A percentile compares a stretch with the other conserved stretches of the same genome.
These are phyloP conservation scores for Oncorhynchus keta DNA, from an alignment of 2,113 vertebrate genomes.

Conservation along the genomic window DNA sequence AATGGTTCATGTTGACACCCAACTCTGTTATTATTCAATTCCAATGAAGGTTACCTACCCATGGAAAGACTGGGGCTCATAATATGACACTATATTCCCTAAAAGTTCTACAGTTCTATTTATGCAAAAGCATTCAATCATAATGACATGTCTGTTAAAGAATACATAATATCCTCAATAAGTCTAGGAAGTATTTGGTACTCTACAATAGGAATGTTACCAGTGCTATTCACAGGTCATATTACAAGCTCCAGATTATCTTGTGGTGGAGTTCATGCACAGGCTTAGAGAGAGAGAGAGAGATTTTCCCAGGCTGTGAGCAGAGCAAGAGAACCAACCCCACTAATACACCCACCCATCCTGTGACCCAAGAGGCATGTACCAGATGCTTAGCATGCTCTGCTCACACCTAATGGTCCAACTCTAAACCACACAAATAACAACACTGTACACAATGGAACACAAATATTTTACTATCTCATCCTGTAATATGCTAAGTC, in stretches of 20 bases:
- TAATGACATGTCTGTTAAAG: conserved; percentile 32
- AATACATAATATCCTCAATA: conserved; percentile 23
- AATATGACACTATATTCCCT: conserved; percentile 23
- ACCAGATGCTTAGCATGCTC: too few relatives aligned
- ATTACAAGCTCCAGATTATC: too few relatives aligned
- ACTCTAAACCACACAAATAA: too few relatives aligned
- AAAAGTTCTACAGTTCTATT: conserved; percentile 20
- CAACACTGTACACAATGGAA: too few relatives aligned
- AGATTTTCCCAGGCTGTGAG: background rate
- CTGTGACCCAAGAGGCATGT: too few relatives aligned
- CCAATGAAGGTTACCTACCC: conserved; percentile 18
- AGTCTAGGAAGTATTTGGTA: background rate
- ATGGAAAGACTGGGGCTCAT: conserved; percentile 20
- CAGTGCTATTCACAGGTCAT: too few relatives aligned
- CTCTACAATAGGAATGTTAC: background rate
- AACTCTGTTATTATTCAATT: conserved; percentile 35
- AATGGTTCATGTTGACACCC: conserved; percentile 37
- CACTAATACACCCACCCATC: too few relatives aligned
- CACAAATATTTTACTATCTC: too few relatives aligned
- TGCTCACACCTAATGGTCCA: too few relatives aligned
- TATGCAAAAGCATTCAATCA: conserved; percentile 48
- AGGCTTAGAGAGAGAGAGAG: background rate
- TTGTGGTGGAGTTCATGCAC: too few relatives aligned
- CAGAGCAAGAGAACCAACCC: too few relatives aligned
- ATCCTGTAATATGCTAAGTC: too few relatives aligned